Evolutionary conservation across 2,113 vertebrate genomes (phyloP).

Genomic region (Jacana jacana): DNA sequence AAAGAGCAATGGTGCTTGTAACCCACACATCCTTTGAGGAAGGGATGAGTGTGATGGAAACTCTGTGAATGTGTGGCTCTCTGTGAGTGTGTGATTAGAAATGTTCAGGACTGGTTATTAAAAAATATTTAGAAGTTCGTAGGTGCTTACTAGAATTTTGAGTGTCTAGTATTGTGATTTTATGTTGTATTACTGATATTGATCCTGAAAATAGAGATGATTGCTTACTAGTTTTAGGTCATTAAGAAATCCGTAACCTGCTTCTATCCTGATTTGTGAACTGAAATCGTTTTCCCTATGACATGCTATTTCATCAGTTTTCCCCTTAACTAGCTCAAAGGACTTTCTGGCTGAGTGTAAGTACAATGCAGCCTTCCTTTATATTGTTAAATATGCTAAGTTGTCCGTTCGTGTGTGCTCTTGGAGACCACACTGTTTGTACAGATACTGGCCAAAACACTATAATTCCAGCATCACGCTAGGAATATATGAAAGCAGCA

Average conservation of each 20-base stretch:
- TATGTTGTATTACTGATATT: background rate
- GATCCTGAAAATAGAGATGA: background rate
- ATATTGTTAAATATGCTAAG: background rate
- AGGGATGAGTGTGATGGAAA: background rate
- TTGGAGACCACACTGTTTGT: background rate
- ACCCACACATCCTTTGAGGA: background rate
- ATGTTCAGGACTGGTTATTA: background rate
- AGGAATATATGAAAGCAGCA: background rate
- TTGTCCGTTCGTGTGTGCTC: background rate
- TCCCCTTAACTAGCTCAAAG: background rate
- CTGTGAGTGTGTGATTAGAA: background rate
- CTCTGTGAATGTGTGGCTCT: background rate
- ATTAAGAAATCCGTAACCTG: background rate
- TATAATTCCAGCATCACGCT: background rate
- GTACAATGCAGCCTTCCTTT: background rate
- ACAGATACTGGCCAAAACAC: background rate
- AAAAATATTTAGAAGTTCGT: background rate
- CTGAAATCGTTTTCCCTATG: background rate
- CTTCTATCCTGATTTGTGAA: background rate
- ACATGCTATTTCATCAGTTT: background rate
- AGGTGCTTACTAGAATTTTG: background rate
- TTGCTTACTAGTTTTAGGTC: background rate
- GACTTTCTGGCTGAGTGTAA: background rate
- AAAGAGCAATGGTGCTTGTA: background rate
- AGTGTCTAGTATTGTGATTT: background rate